Conservation (phyloP, 2,113 vertebrate genomes). For the Oncorhynchus kisutch region DNA sequence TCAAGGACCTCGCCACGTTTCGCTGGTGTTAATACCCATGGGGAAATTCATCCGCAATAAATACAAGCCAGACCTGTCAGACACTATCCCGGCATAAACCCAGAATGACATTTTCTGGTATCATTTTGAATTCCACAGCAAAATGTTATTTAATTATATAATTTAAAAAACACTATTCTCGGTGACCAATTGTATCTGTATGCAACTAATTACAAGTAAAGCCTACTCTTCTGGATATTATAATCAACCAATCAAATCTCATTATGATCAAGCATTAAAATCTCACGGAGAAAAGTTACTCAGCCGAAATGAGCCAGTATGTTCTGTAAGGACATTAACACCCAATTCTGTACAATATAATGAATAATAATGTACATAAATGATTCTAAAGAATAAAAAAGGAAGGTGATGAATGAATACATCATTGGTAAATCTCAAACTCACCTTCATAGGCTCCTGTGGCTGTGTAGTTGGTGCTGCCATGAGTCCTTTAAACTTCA, state of each 20-base stretch:
- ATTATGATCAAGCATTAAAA: neutral
- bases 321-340: neutral
- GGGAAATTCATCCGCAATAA: conserved; percentile 16
- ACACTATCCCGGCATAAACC: too few species aligned
- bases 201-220: neutral
- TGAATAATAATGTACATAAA: neutral
- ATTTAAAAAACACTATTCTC: neutral
- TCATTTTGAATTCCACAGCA: neutral
- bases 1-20: conserved; percentile 32
- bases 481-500: conserved; percentile 65
- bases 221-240: neutral
- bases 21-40: conserved; percentile 8
- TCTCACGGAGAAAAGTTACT: neutral
- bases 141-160: neutral
- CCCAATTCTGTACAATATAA: neutral
- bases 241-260: conserved; percentile 3
- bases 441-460: conserved; percentile 68
- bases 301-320: neutral
- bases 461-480: conserved; percentile 52
- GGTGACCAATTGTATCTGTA: neutral
- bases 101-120: too few species aligned
- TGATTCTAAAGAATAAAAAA: neutral
- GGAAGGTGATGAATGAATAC: neutral
- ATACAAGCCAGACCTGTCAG: conserved; percentile 21
- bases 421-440: neutral